Percentiles rank a stretch among this genome's conserved stretches.
Conservation (phyloP, 2,888 invertebrate species). For the Zaprionus obscuricornis region DNA sequence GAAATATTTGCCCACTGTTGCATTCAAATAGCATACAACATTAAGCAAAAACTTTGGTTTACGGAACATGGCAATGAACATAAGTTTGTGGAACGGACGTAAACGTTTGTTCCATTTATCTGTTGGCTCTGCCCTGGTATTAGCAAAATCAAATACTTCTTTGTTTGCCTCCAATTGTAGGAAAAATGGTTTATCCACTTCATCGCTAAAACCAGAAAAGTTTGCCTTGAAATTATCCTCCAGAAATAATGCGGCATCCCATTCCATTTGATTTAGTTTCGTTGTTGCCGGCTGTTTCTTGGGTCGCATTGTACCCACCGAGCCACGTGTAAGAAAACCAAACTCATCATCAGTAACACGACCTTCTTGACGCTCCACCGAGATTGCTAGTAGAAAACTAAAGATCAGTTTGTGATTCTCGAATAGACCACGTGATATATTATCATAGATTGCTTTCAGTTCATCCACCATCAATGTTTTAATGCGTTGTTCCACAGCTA, state of each 20-base stretch:
- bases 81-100: slow-evolving; percentile 90
- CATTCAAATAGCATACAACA: slow-evolving; percentile 90
- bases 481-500: slow-evolving; percentile 88
- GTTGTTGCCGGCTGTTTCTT: slow-evolving; percentile 85
- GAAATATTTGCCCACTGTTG: slow-evolving; percentile 90
- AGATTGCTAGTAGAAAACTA: slow-evolving; percentile 91
- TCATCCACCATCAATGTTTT: slow-evolving; percentile 90
- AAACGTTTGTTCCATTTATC: slow-evolving; percentile 87
- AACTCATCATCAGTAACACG: slow-evolving; percentile 87
- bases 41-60: slow-evolving; percentile 93
- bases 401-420: slow-evolving; percentile 95
- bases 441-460: slow-evolving; percentile 91
- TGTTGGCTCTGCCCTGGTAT: slow-evolving; percentile 75
- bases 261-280: slow-evolving; percentile 87
- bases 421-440: slow-evolving; percentile 95
- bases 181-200: slow-evolving; percentile 85
- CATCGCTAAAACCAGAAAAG: slow-evolving; percentile 85
- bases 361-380: slow-evolving; percentile 87
- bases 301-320: slow-evolving; percentile 85
- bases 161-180: slow-evolving; percentile 86
- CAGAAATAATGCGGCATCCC: slow-evolving; percentile 88
- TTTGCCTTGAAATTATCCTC: slow-evolving; percentile 84
- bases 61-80: slow-evolving; percentile 90
- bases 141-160: slow-evolving; percentile 85
- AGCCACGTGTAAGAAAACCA: slow-evolving; percentile 91